Evolutionary conservation across 2,113 vertebrate species (phyloP).

Genomic region (Syrmaticus mikado): DNA sequence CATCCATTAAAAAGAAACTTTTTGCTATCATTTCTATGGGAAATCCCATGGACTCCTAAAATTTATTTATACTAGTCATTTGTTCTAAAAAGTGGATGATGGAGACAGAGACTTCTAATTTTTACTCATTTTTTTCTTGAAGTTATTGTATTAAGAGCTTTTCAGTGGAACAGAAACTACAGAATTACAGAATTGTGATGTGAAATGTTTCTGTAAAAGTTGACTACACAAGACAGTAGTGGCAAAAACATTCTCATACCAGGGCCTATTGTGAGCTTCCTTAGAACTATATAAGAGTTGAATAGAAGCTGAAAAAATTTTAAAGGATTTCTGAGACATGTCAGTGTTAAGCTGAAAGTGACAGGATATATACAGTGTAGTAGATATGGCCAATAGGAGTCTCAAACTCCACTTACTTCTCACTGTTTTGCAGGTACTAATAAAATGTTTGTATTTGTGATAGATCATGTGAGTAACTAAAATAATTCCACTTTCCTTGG

Average conservation of each 20-base stretch:
- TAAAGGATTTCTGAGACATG: neutral
- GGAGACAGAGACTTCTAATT: neutral
- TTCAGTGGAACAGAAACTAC: neutral
- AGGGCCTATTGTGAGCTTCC: neutral
- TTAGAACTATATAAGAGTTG: neutral
- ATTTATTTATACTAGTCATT: neutral
- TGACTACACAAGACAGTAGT: neutral
- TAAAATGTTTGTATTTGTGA: neutral
- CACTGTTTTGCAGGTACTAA: neutral
- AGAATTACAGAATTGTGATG: no score
- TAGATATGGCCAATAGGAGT: neutral
- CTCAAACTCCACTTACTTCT: neutral
- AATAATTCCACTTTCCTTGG: neutral
- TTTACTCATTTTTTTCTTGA: slow-evolving; percentile 1
- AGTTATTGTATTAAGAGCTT: neutral
- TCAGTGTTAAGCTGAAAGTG: neutral
- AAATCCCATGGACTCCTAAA: neutral
- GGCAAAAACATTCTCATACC: neutral
- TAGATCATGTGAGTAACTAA: neutral
- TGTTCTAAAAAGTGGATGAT: neutral
- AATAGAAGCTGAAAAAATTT: neutral
- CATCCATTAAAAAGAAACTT: neutral
- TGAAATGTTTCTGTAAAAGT: neutral
- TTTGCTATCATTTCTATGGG: neutral
- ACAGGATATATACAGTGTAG: neutral